These are phyloP conservation scores for Acestrorhynchus altus DNA, from an alignment of 2,797 vertebrate species.

Conservation along the genomic window DNA sequence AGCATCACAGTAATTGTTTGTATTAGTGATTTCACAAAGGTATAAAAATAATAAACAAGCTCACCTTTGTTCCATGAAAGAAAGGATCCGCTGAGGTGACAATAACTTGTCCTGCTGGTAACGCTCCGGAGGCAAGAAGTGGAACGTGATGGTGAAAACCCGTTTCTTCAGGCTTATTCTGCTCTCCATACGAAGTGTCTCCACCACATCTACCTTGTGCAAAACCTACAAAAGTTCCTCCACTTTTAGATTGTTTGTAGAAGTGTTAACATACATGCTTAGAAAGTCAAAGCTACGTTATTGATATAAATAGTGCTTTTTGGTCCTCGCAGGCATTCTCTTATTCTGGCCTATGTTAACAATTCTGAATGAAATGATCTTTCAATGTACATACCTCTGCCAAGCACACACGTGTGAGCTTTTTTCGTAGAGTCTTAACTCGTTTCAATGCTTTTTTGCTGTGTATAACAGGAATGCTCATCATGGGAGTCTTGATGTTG, in stretches of 20 bases:
- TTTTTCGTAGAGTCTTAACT: conserved; percentile 85
- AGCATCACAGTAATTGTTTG: neutral
- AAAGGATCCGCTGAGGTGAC: conserved; percentile 83
- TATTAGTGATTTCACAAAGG: neutral
- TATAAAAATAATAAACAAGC: conserved; percentile 6
- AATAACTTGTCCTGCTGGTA: conserved; percentile 89
- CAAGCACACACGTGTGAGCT: conserved; percentile 87
- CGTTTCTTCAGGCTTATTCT: conserved; percentile 70
- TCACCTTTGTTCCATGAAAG: conserved; percentile 90
- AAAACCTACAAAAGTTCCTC: conserved; percentile 80
- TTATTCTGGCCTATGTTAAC: neutral
- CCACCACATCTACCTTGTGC: conserved; percentile 87
- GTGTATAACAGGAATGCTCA: conserved; percentile 90
- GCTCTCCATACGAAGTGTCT: conserved; percentile 76
- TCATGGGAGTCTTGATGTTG: conserved; percentile 95
- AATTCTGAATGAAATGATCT: neutral
- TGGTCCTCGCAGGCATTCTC: neutral
- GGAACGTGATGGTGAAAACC: conserved; percentile 84
- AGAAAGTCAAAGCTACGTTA: neutral
- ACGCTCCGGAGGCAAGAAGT: conserved; percentile 82
- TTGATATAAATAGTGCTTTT: neutral
- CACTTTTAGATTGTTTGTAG: neutral
- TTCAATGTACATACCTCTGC: conserved; percentile 80
- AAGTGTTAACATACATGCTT: neutral
- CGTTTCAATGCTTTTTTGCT: conserved; percentile 85